phyloP scores from a whole-genome alignment of 1,140 invertebrate species.

The Bombus picipes region DNA sequence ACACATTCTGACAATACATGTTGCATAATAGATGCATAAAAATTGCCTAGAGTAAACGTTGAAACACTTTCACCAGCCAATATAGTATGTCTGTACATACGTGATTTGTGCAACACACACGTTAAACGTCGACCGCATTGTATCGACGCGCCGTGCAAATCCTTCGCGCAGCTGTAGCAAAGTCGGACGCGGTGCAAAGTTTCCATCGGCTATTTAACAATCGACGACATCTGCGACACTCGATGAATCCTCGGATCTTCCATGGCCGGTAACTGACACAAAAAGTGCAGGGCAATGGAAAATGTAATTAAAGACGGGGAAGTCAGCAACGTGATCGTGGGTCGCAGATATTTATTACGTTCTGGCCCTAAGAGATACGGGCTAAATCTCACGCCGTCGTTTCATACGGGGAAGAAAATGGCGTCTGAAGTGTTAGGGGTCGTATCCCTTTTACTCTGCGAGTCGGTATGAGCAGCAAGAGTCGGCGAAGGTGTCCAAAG shows the following conservation, averaged over 20 bases:
- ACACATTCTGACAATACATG: no score
- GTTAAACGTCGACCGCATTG: background rate
- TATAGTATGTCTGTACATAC: no score
- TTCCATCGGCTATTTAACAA: background rate
- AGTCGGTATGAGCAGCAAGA: conserved; percentile 35
- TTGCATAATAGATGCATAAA: no score
- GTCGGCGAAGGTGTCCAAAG: conserved; percentile 31
- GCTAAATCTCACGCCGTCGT: conserved; percentile 18
- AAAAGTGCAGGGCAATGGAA: background rate
- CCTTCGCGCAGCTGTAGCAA: conserved; percentile 2
- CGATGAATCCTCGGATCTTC: background rate
- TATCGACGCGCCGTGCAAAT: conserved; percentile 13
- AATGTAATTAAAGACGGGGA: background rate
- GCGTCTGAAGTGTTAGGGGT: conserved; percentile 70
- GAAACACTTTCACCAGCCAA: no score
- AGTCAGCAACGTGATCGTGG: background rate
- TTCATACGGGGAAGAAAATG: conserved; percentile 50
- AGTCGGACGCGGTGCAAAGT: background rate
- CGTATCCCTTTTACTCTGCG: conserved; percentile 62
- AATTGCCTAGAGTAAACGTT: no score
- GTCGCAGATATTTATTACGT: conserved; percentile 13
- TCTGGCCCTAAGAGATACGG: conserved; percentile 22
- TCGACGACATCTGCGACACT: background rate
- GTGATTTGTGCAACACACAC: no score
- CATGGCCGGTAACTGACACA: no score